Conservation (phyloP, 2,888 invertebrate species). For the Leptopilina syphax region DNA sequence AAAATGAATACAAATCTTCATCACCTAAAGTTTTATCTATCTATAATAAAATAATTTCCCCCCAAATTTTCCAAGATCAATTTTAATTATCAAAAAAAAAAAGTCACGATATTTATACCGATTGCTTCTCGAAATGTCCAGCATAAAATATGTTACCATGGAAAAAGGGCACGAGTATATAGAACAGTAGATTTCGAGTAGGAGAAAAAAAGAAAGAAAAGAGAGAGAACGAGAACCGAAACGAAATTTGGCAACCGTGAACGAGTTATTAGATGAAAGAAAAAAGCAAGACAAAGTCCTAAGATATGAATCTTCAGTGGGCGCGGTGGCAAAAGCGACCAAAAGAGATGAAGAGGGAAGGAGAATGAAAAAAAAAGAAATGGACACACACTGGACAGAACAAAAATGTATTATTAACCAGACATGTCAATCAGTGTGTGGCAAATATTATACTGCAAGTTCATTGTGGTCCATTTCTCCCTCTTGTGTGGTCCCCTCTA, state of each 20-base stretch:
- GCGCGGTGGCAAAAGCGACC: constrained; percentile 10
- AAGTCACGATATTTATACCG: too few relatives aligned
- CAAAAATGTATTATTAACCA: constrained; percentile 35
- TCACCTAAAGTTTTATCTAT: too few relatives aligned
- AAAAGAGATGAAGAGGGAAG: neutral
- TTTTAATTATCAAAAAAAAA: too few relatives aligned
- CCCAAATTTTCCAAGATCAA: too few relatives aligned
- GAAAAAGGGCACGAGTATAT: constrained; percentile 18
- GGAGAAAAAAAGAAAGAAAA: neutral
- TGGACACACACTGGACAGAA: constrained; percentile 24
- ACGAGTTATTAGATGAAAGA: constrained; percentile 51
- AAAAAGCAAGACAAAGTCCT: constrained; percentile 12
- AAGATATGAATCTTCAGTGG: constrained; percentile 37
- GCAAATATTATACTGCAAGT: constrained; percentile 26
- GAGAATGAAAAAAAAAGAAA: neutral
- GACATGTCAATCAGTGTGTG: constrained; percentile 38
- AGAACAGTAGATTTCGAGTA: constrained; percentile 2
- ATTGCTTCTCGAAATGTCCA: neutral
- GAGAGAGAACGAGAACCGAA: constrained; percentile 34
- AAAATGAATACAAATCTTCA: too few relatives aligned
- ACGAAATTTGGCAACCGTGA: constrained; percentile 56
- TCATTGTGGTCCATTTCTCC: constrained; percentile 13
- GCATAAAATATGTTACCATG: constrained; percentile 33
- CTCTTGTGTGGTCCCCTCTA: constrained; percentile 29
- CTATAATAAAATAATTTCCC: too few relatives aligned